Evolutionary conservation across 2,888 invertebrate species (phyloP).

Genomic region (Dynastes hyllus): DNA sequence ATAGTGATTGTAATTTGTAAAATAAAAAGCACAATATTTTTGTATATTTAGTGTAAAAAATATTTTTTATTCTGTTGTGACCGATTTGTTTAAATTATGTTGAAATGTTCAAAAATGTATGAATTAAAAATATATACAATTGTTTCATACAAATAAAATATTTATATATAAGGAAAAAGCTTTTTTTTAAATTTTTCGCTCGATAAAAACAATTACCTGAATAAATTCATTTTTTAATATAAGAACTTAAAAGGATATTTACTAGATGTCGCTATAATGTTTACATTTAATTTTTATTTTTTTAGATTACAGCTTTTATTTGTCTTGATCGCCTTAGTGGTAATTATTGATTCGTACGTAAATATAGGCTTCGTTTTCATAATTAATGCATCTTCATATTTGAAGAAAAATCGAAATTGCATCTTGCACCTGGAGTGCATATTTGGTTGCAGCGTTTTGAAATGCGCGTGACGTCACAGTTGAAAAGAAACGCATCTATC

Average conservation of each 20-base stretch:
- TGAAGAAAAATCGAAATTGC: conserved; percentile 12
- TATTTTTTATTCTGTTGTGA: conserved; percentile 11
- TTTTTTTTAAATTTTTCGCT: too few species aligned
- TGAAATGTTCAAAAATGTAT: conserved; percentile 18
- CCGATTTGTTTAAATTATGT: conserved; percentile 2
- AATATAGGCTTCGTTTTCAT: too few species aligned
- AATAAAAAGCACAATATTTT: conserved; percentile 19
- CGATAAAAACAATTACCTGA: too few species aligned
- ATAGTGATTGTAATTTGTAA: neutral
- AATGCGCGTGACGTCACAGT: conserved; percentile 43
- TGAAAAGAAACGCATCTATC: conserved; percentile 48
- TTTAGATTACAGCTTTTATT: too few species aligned
- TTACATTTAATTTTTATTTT: too few species aligned
- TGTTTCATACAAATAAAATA: conserved; percentile 37
- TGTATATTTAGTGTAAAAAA: neutral
- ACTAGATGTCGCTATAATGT: too few species aligned
- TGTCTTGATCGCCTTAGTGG: too few species aligned
- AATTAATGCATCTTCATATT: neutral
- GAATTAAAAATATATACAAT: conserved; percentile 15
- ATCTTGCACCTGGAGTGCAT: conserved; percentile 10
- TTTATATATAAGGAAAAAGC: conserved; percentile 15
- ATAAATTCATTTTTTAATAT: neutral
- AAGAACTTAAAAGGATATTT: neutral
- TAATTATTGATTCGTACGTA: too few species aligned
- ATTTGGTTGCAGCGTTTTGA: conserved; percentile 36